Conservation (phyloP, 1,140 invertebrate genomes). For the Lanistes nyassanus region DNA sequence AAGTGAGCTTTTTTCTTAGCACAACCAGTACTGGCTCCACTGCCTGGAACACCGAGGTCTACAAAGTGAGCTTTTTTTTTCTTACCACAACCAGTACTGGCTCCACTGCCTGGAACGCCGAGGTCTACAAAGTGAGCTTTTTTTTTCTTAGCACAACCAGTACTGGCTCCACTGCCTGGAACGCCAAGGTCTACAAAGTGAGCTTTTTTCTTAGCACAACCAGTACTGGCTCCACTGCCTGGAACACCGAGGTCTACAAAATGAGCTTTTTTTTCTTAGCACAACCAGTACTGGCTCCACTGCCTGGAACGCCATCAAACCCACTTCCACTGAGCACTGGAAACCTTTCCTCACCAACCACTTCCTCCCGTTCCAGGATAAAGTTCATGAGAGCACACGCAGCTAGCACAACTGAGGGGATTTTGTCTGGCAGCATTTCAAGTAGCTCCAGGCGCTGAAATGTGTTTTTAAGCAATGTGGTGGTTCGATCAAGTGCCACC, state of each 20-base stretch:
- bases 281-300: constrained; percentile 7
- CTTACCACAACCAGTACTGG: too few relatives aligned
- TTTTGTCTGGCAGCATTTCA: constrained; percentile 25
- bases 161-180: background rate
- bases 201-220: too few relatives aligned
- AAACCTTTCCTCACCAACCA: constrained; percentile 18
- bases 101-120: too few relatives aligned
- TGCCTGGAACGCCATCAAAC: constrained; percentile 20
- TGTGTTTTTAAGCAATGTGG: constrained; percentile 17
- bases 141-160: constrained; percentile 2
- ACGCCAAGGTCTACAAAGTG: too few relatives aligned
- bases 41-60: too few relatives aligned
- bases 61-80: too few relatives aligned
- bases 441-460: constrained; percentile 22
- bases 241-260: background rate
- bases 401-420: constrained; percentile 22
- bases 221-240: too few relatives aligned
- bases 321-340: constrained; percentile 24
- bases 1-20: too few relatives aligned
- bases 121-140: background rate
- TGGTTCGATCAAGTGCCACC: constrained; percentile 18
- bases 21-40: too few relatives aligned
- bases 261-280: constrained; percentile 6
- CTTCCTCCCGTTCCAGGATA: constrained; percentile 19
- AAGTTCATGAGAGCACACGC: constrained; percentile 21